Base-by-base conservation (phyloP, 2,888 invertebrate genomes). In the Suillia variegata region DNA sequence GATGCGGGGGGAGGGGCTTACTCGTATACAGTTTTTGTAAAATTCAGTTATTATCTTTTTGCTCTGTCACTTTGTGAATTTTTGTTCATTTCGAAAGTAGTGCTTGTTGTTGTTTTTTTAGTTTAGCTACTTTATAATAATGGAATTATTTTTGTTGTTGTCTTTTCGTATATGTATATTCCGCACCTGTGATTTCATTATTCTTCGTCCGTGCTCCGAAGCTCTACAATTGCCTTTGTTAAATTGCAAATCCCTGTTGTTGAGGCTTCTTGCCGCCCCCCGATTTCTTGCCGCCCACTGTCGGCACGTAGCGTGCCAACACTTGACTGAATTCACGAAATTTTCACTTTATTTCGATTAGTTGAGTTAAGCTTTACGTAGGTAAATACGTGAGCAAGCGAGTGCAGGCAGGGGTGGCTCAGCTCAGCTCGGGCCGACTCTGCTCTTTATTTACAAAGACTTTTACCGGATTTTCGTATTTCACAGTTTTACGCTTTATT, bases 291-390 rank as follows among this genome's bases (percentile, higher is more conserved):
- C n/a, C 45, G n/a, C 45, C 45, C 6, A 45, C 4, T 62, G 22
- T 58, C 49, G 51, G 62, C 62, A 62, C 62, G 45, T 38, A 45
- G 20, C 45, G 57, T 60, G 58, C 54, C 50, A 64, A 58, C 62
- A 58, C 64, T 58, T 60, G 54, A 64, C 52, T 62, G 64, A 60
- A 58, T 60, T 59, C 49, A 62, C 60, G 56, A 62, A 64, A 60
- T 64, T 50, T 59, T 51, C 58, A 49, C 42, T 56, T 57, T 55
- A 22, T 15, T 62, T 20, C 10, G 34, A 34, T 61, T 21, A 50
- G 17, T 38, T 60, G n/a, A 49, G 17, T 38, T 38, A 38, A 18
- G 45, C 45, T 45, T 45, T 45, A 13, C 38, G 38, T 38, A 38
- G 18, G 13, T 45, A 45, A 45, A 45, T 8, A 38, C 38, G 13